These are phyloP conservation scores for Hetaerina americana DNA, from an alignment of 1,140 invertebrate species.

Conservation along the genomic window DNA sequence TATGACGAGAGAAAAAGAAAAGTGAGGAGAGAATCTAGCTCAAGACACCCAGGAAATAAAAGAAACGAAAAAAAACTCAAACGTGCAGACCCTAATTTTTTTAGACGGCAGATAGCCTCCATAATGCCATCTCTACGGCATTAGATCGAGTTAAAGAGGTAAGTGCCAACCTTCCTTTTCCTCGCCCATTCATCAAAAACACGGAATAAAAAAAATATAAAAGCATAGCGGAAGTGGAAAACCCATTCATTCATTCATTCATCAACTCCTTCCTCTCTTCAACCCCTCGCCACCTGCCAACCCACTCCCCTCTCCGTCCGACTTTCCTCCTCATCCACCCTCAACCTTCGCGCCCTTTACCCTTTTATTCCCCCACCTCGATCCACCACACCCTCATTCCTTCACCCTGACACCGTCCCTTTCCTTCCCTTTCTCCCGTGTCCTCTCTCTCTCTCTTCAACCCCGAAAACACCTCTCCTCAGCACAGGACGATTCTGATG, in stretches of 20 bases:
- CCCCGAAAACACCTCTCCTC: background rate
- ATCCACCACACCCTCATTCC: background rate
- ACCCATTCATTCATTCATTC: background rate
- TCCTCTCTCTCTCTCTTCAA: background rate
- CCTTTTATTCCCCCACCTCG: background rate
- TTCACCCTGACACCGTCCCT: background rate
- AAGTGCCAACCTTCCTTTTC: background rate
- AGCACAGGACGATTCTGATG: background rate
- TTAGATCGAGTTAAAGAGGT: background rate
- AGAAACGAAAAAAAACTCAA: no score
- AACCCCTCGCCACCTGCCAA: background rate
- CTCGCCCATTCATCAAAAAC: background rate
- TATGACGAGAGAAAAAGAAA: no score
- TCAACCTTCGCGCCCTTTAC: no score
- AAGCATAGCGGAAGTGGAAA: background rate
- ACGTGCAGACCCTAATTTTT: no score
- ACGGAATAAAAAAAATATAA: background rate
- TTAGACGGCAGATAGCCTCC: no score
- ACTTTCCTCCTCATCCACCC: background rate
- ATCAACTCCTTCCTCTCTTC: background rate
- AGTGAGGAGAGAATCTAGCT: no score
- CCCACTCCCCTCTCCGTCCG: background rate
- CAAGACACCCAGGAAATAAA: no score
- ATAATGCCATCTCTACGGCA: no score
- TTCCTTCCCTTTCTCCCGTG: background rate